These are phyloP conservation scores for Chrysomela aeneicollis DNA, from an alignment of 2,888 invertebrate species.

Conservation along the genomic window DNA sequence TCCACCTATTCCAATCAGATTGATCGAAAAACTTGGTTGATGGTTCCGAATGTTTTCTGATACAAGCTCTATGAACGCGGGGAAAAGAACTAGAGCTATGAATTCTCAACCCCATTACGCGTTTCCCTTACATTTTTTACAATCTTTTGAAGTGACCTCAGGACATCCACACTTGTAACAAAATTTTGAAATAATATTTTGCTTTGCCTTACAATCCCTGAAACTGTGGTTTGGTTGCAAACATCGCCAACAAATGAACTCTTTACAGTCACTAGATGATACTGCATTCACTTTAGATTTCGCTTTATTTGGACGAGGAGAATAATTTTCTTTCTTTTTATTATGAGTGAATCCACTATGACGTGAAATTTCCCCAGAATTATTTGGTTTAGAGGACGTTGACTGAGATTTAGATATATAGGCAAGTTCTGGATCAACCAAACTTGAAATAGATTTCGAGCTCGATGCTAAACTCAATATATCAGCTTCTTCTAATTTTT, in stretches of 20 bases:
- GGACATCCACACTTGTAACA: slow-evolving; percentile 33
- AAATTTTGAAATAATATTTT: slow-evolving; percentile 24
- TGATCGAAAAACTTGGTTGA: not conserved
- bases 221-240: slow-evolving; percentile 5
- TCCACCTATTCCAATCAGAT: not conserved
- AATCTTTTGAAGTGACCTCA: slow-evolving; percentile 25
- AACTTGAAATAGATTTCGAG: not conserved
- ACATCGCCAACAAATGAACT: not conserved
- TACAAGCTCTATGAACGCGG: slow-evolving; percentile 54
- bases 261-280: too few relatives aligned
- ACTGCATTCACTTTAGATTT: too few relatives aligned
- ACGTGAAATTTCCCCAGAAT: not conserved
- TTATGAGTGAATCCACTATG: too few relatives aligned
- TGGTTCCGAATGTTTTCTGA: slow-evolving; percentile 57
- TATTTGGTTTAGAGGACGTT: not conserved
- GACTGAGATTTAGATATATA: too few relatives aligned
- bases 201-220: slow-evolving; percentile 4
- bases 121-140: slow-evolving; percentile 17
- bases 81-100: not conserved
- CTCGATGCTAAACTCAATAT: not conserved
- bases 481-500: slow-evolving; percentile 19
- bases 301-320: not conserved
- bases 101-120: not conserved
- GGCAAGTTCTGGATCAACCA: too few relatives aligned
- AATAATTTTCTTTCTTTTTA: too few relatives aligned